phyloP scores from a whole-genome alignment of 2,888 invertebrate genomes.

The Coenonympha glycerion region DNA sequence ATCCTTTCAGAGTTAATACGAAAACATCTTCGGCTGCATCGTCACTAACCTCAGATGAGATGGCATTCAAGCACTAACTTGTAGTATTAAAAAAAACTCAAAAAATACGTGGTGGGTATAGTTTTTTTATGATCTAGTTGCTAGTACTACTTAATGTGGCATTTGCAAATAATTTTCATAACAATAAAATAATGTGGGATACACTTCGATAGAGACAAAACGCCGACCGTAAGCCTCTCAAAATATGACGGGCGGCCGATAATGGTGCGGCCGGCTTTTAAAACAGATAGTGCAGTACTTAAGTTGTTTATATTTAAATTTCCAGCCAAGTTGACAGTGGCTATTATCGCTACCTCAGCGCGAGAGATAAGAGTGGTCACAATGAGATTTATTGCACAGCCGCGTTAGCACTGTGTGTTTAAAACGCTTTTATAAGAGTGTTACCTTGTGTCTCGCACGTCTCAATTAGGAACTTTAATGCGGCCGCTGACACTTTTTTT shows the following conservation, averaged over 20 bases:
- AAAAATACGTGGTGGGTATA: no score
- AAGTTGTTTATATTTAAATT: slow-evolving; percentile 65
- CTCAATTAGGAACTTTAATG: slow-evolving; percentile 61
- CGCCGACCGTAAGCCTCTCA: slow-evolving; percentile 22
- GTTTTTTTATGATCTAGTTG: background rate
- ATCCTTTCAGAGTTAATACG: no score
- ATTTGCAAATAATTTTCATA: slow-evolving; percentile 5
- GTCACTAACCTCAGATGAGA: no score
- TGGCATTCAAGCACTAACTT: no score
- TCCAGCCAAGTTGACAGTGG: slow-evolving; percentile 53
- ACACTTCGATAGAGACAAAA: slow-evolving; percentile 7
- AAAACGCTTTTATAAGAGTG: slow-evolving; percentile 45
- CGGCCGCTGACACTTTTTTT: slow-evolving; percentile 42
- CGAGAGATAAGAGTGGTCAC: slow-evolving; percentile 60
- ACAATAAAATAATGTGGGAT: background rate
- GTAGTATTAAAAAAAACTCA: no score
- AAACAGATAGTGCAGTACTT: slow-evolving; percentile 41
- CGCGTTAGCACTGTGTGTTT: slow-evolving; percentile 49
- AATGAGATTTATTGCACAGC: slow-evolving; percentile 69
- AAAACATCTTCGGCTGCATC: no score
- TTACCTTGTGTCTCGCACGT: slow-evolving; percentile 49
- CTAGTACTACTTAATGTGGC: background rate
- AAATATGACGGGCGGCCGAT: slow-evolving; percentile 36
- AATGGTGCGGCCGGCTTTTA: slow-evolving; percentile 32
- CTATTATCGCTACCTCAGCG: slow-evolving; percentile 62